These are phyloP conservation scores for Nannospalax galili DNA, from an alignment of 2,113 vertebrate species.

Conservation along the genomic window DNA sequence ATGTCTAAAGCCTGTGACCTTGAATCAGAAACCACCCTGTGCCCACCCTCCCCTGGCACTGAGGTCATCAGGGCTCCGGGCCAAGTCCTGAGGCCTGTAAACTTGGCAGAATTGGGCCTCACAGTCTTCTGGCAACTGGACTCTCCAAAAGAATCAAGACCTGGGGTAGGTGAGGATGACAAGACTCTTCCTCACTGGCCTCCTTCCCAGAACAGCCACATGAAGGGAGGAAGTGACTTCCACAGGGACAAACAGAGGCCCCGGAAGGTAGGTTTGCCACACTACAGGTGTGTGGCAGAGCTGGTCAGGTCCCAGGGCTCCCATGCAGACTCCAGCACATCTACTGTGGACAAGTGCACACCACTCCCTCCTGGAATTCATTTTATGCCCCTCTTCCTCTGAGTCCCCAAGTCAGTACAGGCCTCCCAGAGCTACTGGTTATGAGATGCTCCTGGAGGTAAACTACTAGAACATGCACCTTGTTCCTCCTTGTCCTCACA, in stretches of 20 bases:
- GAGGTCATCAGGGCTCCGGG: constrained; percentile 55
- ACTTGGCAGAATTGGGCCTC: constrained; percentile 50
- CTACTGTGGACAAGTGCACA: not conserved
- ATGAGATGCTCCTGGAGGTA: not conserved
- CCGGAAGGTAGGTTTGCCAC: not conserved
- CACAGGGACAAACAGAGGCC: constrained; percentile 2
- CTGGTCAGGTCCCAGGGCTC: not conserved
- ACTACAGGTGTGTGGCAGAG: not conserved
- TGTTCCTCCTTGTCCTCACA: not conserved
- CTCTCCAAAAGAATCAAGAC: constrained; percentile 28
- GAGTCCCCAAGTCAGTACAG: not conserved
- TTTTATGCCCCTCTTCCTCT: not conserved
- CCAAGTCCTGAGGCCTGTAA: constrained; percentile 60
- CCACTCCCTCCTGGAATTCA: not conserved
- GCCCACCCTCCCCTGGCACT: not conserved
- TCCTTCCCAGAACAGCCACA: not conserved
- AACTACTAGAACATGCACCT: not conserved
- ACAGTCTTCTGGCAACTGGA: constrained; percentile 17
- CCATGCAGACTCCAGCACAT: not conserved
- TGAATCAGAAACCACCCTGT: constrained; percentile 47
- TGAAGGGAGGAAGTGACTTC: not conserved
- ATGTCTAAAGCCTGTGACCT: constrained; percentile 49
- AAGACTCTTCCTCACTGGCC: constrained; percentile 62
- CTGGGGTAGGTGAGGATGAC: not conserved
- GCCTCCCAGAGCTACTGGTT: not conserved